These are phyloP conservation scores for Ophraella communa DNA, from an alignment of 2,888 invertebrate species.

Conservation along the genomic window DNA sequence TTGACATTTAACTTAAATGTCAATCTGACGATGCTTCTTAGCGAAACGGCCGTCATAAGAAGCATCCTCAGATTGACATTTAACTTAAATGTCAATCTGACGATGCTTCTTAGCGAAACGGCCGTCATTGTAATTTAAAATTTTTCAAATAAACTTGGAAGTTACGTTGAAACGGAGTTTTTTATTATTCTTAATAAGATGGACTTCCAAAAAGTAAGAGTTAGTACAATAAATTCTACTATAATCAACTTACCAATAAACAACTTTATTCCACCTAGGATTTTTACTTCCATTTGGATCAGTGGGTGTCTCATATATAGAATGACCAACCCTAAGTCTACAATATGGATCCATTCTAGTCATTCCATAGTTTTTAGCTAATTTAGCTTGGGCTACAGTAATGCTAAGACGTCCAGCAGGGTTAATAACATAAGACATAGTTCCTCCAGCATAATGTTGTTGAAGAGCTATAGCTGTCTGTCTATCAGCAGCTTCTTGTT, in stretches of 20 bases:
- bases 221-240: too few species aligned
- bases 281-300: constrained; percentile 93
- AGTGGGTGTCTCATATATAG: constrained; percentile 94
- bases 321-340: constrained; percentile 89
- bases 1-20: too few species aligned
- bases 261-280: constrained; percentile 95
- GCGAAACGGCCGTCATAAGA: too few species aligned
- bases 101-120: too few species aligned
- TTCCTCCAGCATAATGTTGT: constrained; percentile 67
- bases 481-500: constrained; percentile 78
- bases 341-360: constrained; percentile 97
- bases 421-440: constrained; percentile 57
- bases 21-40: too few species aligned
- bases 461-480: constrained; percentile 78
- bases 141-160: too few species aligned
- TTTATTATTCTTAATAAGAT: too few species aligned
- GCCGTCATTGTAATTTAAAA: too few species aligned
- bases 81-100: too few species aligned
- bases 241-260: constrained; percentile 83
- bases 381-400: constrained; percentile 88
- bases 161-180: too few species aligned
- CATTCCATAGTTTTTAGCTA: constrained; percentile 93
- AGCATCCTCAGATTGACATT: too few species aligned
- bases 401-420: constrained; percentile 78
- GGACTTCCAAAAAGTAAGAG: too few species aligned